Evolutionary conservation across 2,888 invertebrate genomes (phyloP).

Genomic region (Mesorhabditis sp.): DNA sequence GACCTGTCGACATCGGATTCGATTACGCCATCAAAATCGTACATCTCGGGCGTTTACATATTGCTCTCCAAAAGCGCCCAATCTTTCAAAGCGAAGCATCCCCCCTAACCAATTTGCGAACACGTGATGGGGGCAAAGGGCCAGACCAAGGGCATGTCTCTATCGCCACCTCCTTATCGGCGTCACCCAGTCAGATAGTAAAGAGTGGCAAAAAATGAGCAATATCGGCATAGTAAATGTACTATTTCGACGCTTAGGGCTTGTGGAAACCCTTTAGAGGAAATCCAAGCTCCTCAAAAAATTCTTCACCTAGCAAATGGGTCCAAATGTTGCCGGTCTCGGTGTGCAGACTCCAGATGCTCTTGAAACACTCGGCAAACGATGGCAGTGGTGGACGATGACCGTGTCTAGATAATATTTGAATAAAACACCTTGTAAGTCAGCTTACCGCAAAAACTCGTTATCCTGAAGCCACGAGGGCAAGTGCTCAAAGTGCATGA

Average conservation of each 20-base stretch:
- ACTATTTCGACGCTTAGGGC: constrained; percentile 16
- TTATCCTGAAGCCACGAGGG: constrained; percentile 83
- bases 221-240: constrained; percentile 47
- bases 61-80: too few species aligned
- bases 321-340: constrained; percentile 99
- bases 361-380: constrained; percentile 93
- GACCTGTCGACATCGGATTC: too few species aligned
- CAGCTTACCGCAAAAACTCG: constrained; percentile 43
- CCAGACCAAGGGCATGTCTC: too few species aligned
- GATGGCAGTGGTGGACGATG: constrained; percentile 94
- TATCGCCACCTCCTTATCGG: too few species aligned
- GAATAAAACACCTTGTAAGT: background rate
- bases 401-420: constrained; percentile 63
- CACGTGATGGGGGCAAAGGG: too few species aligned
- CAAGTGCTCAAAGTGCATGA: constrained; percentile 72
- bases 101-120: too few species aligned
- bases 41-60: too few species aligned
- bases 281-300: background rate
- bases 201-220: constrained; percentile 63
- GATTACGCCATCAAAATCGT: too few species aligned
- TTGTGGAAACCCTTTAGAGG: background rate
- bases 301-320: constrained; percentile 71
- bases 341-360: constrained; percentile 95
- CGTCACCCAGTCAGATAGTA: too few species aligned
- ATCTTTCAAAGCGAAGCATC: too few species aligned